These are phyloP conservation scores for Candidula unifasciata DNA, from an alignment of 2,888 invertebrate genomes.

Conservation along the genomic window DNA sequence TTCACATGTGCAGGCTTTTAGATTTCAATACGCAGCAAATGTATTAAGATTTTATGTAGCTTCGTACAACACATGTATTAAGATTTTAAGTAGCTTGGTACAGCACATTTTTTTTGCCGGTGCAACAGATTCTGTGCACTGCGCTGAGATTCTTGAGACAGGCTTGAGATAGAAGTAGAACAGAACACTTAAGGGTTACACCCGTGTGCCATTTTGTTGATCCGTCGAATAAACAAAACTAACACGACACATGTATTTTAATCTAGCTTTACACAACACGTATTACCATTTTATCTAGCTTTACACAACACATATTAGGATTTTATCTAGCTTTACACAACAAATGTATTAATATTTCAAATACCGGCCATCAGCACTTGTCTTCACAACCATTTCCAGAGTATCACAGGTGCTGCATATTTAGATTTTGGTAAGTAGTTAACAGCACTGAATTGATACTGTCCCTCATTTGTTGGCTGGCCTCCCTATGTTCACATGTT, in stretches of 20 bases:
- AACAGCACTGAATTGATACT: neutral
- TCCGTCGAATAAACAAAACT: too few relatives aligned
- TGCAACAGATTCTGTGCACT: too few relatives aligned
- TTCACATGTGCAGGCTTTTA: too few relatives aligned
- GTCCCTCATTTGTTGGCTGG: neutral
- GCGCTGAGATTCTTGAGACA: too few relatives aligned
- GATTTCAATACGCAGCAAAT: constrained; percentile 47
- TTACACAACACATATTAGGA: constrained; percentile 51
- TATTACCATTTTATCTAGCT: constrained; percentile 2
- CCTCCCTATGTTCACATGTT: too few relatives aligned
- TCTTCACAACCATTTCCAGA: constrained; percentile 32
- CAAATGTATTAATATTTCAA: neutral
- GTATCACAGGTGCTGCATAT: constrained; percentile 39
- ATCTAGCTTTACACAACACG: constrained; percentile 52
- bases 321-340: neutral
- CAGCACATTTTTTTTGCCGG: too few relatives aligned
- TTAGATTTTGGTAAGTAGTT: constrained; percentile 45
- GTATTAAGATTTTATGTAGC: neutral
- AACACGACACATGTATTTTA: too few relatives aligned
- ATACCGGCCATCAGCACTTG: neutral
- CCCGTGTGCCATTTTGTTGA: too few relatives aligned
- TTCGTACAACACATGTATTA: neutral
- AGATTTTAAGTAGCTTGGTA: neutral
- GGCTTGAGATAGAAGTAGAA: too few relatives aligned
- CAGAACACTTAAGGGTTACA: too few relatives aligned